A percentile compares a stretch with the other conserved stretches of the same genome.
phyloP scores from a whole-genome alignment of 2,888 invertebrate genomes.

The Rhagophthalmus giganteus region DNA sequence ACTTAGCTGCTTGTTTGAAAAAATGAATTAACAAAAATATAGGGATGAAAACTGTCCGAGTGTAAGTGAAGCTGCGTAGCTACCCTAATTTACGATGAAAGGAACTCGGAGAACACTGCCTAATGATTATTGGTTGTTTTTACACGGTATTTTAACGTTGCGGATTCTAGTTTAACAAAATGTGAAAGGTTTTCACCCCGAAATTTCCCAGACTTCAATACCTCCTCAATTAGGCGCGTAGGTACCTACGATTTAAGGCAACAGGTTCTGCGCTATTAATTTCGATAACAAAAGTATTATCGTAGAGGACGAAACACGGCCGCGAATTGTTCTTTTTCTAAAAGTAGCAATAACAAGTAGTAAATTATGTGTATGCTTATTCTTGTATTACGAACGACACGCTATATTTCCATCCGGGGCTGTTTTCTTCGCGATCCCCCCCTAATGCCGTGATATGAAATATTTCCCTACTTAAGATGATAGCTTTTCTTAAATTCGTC shows the following conservation, averaged over 20 bases:
- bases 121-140: slow-evolving; percentile 33
- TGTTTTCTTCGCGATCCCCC: slow-evolving; percentile 40
- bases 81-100: slow-evolving; percentile 27
- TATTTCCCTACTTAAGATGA: slow-evolving; percentile 58
- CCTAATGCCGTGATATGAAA: slow-evolving; percentile 54
- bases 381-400: slow-evolving; percentile 45
- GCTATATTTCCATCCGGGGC: slow-evolving; percentile 49
- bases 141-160: slow-evolving; percentile 24
- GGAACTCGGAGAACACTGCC: slow-evolving; percentile 19
- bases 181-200: slow-evolving; percentile 3
- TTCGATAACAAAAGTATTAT: not conserved
- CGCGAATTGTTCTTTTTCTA: slow-evolving; percentile 20
- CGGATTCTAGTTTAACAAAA: slow-evolving; percentile 8
- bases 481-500: slow-evolving; percentile 58
- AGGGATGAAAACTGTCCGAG: slow-evolving; percentile 27
- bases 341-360: slow-evolving; percentile 36
- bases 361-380: slow-evolving; percentile 39
- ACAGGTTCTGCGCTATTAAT: not conserved
- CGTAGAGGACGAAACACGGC: slow-evolving; percentile 1
- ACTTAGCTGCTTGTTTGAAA: no score
- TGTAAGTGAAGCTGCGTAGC: slow-evolving; percentile 24
- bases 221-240: slow-evolving; percentile 1
- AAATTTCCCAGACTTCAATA: slow-evolving; percentile 5
- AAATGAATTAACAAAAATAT: slow-evolving; percentile 16
- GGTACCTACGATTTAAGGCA: no score